phyloP scores from a whole-genome alignment of 2,113 vertebrate species.

The Phyllopteryx taeniolatus region DNA sequence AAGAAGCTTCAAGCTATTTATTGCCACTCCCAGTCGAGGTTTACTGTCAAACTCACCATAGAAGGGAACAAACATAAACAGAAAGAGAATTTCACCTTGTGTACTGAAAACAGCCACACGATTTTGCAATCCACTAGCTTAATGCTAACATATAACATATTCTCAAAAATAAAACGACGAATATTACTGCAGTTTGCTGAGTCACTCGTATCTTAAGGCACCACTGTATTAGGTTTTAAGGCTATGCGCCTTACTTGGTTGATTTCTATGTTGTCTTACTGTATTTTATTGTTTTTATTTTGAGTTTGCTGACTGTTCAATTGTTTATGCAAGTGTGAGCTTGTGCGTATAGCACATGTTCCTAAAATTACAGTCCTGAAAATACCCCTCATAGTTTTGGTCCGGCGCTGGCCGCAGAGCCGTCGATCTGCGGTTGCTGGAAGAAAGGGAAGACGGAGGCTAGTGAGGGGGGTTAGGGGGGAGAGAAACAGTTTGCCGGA shows the following conservation, averaged over 20 bases:
- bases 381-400: constrained; percentile 80
- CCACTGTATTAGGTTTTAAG: no score
- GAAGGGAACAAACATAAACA: no score
- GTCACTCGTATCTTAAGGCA: no score
- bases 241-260: constrained; percentile 34
- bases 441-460: constrained; percentile 58
- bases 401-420: constrained; percentile 63
- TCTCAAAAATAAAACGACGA: no score
- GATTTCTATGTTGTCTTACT: background rate
- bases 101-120: no score
- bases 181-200: no score
- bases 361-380: constrained; percentile 79
- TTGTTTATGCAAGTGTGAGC: constrained; percentile 33
- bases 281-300: background rate
- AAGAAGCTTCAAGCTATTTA: no score
- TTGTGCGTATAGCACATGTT: constrained; percentile 55
- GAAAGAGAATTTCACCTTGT: no score
- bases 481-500: constrained; percentile 69
- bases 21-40: no score
- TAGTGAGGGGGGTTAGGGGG: constrained; percentile 37
- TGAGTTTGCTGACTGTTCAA: constrained; percentile 44
- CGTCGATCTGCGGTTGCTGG: constrained; percentile 72
- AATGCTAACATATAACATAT: no score
- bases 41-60: no score
- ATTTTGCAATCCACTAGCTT: no score